A percentile compares a stretch with the other conserved stretches of the same genome.
Evolutionary conservation across 2,797 vertebrate species (phyloP).

Genomic region (Sorex maritimensis): DNA sequence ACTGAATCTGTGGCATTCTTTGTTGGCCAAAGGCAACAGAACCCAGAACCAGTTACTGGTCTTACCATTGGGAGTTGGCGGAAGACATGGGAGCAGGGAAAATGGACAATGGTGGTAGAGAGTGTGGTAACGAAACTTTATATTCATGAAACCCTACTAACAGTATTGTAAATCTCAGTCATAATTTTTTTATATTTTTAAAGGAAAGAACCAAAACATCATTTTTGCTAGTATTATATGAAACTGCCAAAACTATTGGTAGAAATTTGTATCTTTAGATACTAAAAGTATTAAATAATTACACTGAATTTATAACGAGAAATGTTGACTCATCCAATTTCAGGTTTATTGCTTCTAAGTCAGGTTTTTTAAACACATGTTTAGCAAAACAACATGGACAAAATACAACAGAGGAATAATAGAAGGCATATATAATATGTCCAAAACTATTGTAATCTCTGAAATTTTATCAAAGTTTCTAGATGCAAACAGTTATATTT

Average conservation of each 20-base stretch:
- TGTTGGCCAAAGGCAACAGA: too few relatives aligned
- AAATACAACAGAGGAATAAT: not conserved
- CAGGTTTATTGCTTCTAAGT: not conserved
- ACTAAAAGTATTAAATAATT: constrained; percentile 38
- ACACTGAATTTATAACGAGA: constrained; percentile 29
- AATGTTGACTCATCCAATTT: not conserved
- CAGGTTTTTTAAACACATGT: not conserved
- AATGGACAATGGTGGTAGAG: too few relatives aligned
- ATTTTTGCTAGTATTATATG: not conserved
- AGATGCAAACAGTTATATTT: not conserved
- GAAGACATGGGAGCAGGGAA: too few relatives aligned
- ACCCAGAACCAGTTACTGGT: too few relatives aligned
- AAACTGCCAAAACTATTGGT: not conserved
- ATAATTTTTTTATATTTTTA: too few relatives aligned
- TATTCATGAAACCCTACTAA: too few relatives aligned
- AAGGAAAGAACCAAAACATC: not conserved
- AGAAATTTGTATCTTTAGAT: not conserved
- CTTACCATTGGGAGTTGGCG: too few relatives aligned
- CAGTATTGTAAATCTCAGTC: too few relatives aligned
- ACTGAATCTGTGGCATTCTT: too few relatives aligned
- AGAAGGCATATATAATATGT: not conserved
- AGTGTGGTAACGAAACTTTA: too few relatives aligned
- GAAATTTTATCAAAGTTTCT: not conserved
- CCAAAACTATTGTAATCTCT: not conserved
- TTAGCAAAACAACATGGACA: not conserved